Base-by-base conservation (phyloP, 2,113 vertebrate genomes). In the Rallus limicola region DNA sequence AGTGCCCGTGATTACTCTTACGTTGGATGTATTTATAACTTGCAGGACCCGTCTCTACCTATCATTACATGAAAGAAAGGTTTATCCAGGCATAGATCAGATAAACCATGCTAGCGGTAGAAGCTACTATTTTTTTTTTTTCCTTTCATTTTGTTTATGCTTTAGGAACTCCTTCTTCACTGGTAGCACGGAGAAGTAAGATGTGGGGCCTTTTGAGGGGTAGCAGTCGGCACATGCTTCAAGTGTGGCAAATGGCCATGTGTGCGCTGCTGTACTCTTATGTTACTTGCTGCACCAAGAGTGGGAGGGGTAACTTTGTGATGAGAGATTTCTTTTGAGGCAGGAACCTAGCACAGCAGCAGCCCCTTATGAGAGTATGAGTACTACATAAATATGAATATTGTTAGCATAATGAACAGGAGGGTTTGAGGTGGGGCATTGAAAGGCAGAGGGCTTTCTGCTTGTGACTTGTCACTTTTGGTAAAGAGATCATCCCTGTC, bases 361-460 rank as follows among this genome's bases (percentile, higher is more conserved):
- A 56, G 33, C 6, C 42, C 6, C 4, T 42, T 53, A 8, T 44
- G 29, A 48, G 34, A 12, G 7, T 53, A 26, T 0, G 0, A 38
- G 26, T 68, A 28, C 17, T 33, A 12, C 20, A 33, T 9, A 26
- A 20, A 15, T 69, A 17, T 16, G 36, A 10, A 16, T 72, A 72
- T 65, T 48, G 15, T 64, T 46, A 34, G 38, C 24, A 7, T 64
- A 68, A 31, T 18, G 60, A 28, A 44, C 4, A 9, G 12, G 6
- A 40, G 48, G 34, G 34, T 65, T 86, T 77, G 48, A 68, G 48
- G 40, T 77, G 23, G 10, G 20, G 6, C 15, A 18, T 36, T 91
- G 38, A 60, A 86, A 86, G 11, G 23, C 1, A 1, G 25, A 69
- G 36, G 23, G 6, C 50, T 74, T 60, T 86, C 52, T 88, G 26